Evolutionary conservation across 2,888 invertebrate species (phyloP).

Genomic region (Dicyrtomina minuta): DNA sequence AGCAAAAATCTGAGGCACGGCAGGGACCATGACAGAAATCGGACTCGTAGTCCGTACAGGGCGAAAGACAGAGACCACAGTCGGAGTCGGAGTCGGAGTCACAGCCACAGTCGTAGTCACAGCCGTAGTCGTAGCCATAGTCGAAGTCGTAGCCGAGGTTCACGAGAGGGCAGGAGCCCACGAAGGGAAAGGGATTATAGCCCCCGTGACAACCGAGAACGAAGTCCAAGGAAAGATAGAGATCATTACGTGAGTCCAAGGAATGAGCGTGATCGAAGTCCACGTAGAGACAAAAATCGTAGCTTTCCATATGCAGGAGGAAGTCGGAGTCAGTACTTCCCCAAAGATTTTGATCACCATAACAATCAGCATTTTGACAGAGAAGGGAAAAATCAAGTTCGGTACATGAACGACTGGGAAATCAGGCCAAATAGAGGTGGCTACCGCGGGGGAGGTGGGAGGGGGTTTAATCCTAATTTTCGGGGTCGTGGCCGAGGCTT

Average conservation of each 20-base stretch:
- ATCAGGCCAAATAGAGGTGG: conserved; percentile 32
- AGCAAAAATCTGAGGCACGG: too few relatives aligned
- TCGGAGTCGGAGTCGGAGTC: conserved; percentile 14
- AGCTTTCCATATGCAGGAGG: neutral
- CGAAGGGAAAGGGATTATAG: neutral
- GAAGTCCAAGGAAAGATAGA: neutral
- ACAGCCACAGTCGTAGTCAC: conserved; percentile 11
- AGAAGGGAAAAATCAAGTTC: neutral
- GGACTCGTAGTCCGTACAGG: conserved; percentile 3
- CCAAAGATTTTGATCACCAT: neutral
- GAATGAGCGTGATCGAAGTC: neutral
- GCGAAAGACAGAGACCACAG: neutral
- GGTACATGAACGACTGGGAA: conserved; percentile 35
- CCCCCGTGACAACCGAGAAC: neutral
- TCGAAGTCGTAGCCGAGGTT: neutral
- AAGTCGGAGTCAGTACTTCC: too few relatives aligned
- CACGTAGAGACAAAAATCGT: neutral
- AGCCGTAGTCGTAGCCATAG: conserved; percentile 8
- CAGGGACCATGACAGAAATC: neutral
- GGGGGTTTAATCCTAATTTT: neutral
- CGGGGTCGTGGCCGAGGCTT: neutral
- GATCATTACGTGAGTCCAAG: neutral
- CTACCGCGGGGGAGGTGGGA: conserved; percentile 13
- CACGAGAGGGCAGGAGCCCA: neutral
- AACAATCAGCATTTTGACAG: neutral